Evolutionary conservation across 2,888 invertebrate species (phyloP).

Genomic region (Agrotis exclamationis): DNA sequence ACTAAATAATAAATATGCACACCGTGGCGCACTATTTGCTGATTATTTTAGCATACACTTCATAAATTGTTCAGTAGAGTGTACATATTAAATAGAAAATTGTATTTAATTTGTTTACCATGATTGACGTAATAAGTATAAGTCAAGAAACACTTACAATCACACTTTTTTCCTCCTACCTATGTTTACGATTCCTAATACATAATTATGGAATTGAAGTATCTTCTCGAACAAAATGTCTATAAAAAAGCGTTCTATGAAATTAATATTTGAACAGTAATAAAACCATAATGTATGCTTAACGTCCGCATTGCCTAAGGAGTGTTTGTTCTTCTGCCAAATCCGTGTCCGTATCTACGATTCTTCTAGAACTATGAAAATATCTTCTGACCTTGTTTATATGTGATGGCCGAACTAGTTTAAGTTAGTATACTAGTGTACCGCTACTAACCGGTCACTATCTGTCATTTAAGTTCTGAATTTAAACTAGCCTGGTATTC

Average conservation of each 20-base stretch:
- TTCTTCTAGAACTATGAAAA: slow-evolving; percentile 28
- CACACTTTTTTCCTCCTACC: slow-evolving; percentile 3
- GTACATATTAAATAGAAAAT: slow-evolving; percentile 27
- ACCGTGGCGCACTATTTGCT: slow-evolving; percentile 17
- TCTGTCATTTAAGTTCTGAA: slow-evolving; percentile 7
- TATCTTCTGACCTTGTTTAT: background rate
- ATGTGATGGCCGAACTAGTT: background rate
- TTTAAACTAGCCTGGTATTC: slow-evolving; percentile 19
- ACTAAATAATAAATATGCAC: background rate
- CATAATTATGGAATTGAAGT: background rate
- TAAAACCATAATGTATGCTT: slow-evolving; percentile 24
- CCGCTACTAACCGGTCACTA: slow-evolving; percentile 24
- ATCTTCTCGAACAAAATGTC: slow-evolving; percentile 28
- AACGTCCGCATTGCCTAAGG: background rate
- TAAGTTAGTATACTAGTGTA: slow-evolving; percentile 7
- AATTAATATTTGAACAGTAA: slow-evolving; percentile 52
- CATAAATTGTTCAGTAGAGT: slow-evolving; percentile 18
- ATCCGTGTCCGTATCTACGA: slow-evolving; percentile 18
- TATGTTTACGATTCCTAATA: slow-evolving; percentile 14
- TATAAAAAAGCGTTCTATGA: slow-evolving; percentile 26
- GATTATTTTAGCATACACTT: slow-evolving; percentile 25
- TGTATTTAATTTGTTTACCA: slow-evolving; percentile 20
- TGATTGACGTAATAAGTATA: slow-evolving; percentile 16
- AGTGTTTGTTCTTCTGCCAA: slow-evolving; percentile 36
- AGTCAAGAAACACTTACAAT: slow-evolving; percentile 12